Evolutionary conservation across 2,888 invertebrate species (phyloP).

Genomic region (Plemyria rubiginata): DNA sequence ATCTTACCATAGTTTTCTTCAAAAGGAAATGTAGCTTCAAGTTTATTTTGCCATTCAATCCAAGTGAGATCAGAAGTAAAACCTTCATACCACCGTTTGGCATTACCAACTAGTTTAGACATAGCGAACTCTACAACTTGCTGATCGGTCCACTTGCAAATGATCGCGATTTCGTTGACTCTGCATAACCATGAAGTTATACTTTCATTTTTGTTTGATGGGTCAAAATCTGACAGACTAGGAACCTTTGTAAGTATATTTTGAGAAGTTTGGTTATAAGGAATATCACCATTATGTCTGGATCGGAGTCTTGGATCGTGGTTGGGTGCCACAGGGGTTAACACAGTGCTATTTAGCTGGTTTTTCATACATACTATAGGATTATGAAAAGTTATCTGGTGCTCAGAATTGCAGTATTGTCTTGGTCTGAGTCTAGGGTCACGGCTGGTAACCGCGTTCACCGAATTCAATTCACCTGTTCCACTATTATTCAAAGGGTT

Average conservation of each 20-base stretch:
- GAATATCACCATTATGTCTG: neutral
- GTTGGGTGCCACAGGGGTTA: neutral
- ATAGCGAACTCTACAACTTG: constrained; percentile 18
- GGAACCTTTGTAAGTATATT: neutral
- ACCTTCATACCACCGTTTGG: constrained; percentile 11
- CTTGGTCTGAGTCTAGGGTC: neutral
- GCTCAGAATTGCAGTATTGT: neutral
- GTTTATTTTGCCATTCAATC: constrained; percentile 21
- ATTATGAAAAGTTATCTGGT: neutral
- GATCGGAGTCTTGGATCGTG: constrained; percentile 9
- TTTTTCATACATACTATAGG: neutral
- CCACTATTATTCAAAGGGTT: neutral
- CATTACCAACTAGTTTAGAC: constrained; percentile 14
- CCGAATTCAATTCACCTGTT: neutral
- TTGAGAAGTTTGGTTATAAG: neutral
- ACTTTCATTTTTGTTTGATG: constrained; percentile 15
- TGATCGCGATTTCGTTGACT: constrained; percentile 12
- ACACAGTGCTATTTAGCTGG: neutral
- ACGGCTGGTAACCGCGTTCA: neutral
- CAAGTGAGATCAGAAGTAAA: constrained; percentile 10
- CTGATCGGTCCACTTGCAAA: constrained; percentile 19
- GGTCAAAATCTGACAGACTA: constrained; percentile 14
- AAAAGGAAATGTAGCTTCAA: constrained; percentile 9
- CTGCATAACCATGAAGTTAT: constrained; percentile 14
- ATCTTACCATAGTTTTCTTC: constrained; percentile 20